phyloP scores from a whole-genome alignment of 1,140 invertebrate species.

The Apis cerana region DNA sequence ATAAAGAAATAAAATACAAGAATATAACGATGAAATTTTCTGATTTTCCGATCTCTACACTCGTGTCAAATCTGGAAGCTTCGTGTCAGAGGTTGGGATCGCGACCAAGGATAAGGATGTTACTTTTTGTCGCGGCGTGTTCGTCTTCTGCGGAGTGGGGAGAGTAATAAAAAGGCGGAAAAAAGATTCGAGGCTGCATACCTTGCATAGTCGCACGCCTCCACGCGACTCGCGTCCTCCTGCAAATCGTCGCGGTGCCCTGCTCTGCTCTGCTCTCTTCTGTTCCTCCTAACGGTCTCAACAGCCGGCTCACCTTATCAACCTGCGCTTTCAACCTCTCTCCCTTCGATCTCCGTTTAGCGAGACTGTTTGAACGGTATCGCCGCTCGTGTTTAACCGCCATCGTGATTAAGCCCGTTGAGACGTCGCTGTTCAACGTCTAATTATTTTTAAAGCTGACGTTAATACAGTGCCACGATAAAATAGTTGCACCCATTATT shows the following conservation, averaged over 20 bases:
- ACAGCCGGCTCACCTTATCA: conserved; percentile 25
- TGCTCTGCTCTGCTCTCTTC: conserved; percentile 36
- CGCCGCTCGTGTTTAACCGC: not conserved
- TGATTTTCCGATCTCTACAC: too few relatives aligned
- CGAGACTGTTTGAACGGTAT: not conserved
- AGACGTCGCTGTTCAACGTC: not conserved
- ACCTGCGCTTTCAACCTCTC: conserved; percentile 7
- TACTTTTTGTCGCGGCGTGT: conserved; percentile 52
- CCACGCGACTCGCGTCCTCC: conserved; percentile 70
- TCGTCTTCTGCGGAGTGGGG: conserved; percentile 29
- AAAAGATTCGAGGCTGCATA: conserved; percentile 69
- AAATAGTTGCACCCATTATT: not conserved
- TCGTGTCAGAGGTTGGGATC: not conserved
- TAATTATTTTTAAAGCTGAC: not conserved
- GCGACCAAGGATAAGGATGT: conserved; percentile 54
- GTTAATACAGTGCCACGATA: not conserved
- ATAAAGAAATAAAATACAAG: too few relatives aligned
- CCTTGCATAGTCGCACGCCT: conserved; percentile 75
- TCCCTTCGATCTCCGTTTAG: conserved; percentile 12
- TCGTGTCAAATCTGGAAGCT: too few relatives aligned
- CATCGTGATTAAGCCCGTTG: not conserved
- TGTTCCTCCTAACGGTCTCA: conserved; percentile 52
- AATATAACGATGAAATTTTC: not conserved
- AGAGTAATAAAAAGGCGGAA: conserved; percentile 68
- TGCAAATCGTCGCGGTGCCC: conserved; percentile 29